phyloP scores from a whole-genome alignment of 2,113 vertebrate genomes.

The Sula dactylatra region DNA sequence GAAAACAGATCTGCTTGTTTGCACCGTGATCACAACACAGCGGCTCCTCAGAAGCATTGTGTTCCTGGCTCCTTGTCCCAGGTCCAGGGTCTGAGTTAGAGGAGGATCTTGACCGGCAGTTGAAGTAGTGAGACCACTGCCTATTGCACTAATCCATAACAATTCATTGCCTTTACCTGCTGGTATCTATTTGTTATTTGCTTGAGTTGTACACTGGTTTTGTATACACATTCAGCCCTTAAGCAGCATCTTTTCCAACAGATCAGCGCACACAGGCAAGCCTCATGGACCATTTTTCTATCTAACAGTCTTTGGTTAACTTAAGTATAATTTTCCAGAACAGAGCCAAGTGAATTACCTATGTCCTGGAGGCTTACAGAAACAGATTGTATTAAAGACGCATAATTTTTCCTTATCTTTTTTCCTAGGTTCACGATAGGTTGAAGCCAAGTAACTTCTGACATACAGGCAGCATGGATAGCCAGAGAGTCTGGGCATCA shows the following conservation, averaged over 20 bases:
- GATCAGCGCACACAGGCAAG: neutral
- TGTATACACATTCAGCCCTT: neutral
- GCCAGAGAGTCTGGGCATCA: neutral
- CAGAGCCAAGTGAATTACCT: neutral
- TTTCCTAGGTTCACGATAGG: neutral
- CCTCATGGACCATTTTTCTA: neutral
- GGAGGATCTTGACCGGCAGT: neutral
- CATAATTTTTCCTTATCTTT: neutral
- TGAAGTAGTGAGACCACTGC: neutral
- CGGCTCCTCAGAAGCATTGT: neutral
- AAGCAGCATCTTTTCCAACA: neutral
- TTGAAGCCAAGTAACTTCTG: neutral
- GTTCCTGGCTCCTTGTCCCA: neutral
- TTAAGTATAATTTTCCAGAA: neutral
- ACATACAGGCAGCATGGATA: neutral
- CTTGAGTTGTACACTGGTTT: rapidly evolving
- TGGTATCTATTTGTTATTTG: neutral
- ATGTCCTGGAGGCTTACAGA: neutral
- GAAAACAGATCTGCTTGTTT: neutral
- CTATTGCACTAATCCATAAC: neutral
- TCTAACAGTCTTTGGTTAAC: neutral
- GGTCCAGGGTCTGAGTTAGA: neutral
- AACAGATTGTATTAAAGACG: neutral
- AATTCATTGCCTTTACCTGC: neutral
- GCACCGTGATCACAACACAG: neutral